Percentiles rank a stretch among this genome's conserved stretches.
phyloP scores from a whole-genome alignment of 2,113 vertebrate genomes.

The Pseudorasbora parva region DNA sequence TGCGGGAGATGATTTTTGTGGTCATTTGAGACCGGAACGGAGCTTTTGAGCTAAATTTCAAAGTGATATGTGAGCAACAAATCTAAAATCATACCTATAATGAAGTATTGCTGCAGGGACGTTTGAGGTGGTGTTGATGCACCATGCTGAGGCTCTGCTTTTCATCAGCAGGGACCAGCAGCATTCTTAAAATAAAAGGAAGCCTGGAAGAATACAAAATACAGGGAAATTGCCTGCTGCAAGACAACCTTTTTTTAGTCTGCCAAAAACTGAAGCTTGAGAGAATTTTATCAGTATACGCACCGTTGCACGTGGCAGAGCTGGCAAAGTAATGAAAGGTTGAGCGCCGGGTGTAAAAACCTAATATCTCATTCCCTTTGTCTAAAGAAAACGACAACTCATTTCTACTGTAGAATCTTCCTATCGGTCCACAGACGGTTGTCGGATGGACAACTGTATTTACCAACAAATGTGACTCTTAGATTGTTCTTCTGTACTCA shows the following conservation, averaged over 20 bases:
- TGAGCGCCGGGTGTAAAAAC: not conserved
- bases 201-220: conserved; percentile 3
- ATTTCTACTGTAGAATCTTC: not conserved
- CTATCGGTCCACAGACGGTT: not conserved
- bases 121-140: not conserved
- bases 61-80: conserved; percentile 16
- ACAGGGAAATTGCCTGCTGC: conserved; percentile 9
- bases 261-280: conserved; percentile 9
- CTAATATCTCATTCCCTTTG: not conserved
- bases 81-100: conserved; percentile 24
- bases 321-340: conserved; percentile 16
- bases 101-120: conserved; percentile 13
- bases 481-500: not conserved
- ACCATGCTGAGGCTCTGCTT: conserved; percentile 6
- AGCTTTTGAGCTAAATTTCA: conserved; percentile 15
- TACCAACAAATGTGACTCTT: not conserved
- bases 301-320: not conserved
- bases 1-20: conserved; percentile 6
- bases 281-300: not conserved
- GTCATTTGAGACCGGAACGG: not conserved
- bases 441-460: not conserved
- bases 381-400: not conserved
- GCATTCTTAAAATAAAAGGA: conserved; percentile 23
- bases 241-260: conserved; percentile 11
- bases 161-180: conserved; percentile 11